Evolutionary conservation across 2,113 vertebrate genomes (phyloP).

Genomic region (Ibidorhyncha struthersii): DNA sequence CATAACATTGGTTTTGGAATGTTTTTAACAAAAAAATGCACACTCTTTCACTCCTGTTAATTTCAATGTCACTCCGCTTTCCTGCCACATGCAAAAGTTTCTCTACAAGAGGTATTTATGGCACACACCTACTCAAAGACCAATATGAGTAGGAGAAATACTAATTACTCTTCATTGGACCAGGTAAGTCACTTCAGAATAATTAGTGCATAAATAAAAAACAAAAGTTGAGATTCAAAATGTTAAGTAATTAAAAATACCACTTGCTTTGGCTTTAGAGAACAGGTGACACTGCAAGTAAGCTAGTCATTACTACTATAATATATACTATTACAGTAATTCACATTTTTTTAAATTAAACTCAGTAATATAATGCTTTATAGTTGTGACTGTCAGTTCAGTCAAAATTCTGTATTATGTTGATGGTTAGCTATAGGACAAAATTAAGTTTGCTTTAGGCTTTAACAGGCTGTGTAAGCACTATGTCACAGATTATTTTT

Average conservation of each 20-base stretch:
- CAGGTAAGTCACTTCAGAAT: not conserved
- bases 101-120: not conserved
- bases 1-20: not conserved
- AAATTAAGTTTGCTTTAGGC: not conserved
- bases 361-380: not conserved
- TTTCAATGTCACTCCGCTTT: not conserved
- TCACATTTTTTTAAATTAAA: not conserved
- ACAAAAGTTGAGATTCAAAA: not conserved
- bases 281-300: not conserved
- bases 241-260: not conserved
- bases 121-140: not conserved
- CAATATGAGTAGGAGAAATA: not conserved
- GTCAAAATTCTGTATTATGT: not conserved
- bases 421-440: not conserved
- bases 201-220: not conserved
- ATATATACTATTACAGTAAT: not conserved
- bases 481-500: not conserved
- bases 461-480: not conserved
- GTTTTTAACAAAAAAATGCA: not conserved
- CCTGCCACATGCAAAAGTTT: not conserved
- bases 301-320: not conserved
- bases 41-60: not conserved
- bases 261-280: not conserved
- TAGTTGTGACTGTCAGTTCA: not conserved
- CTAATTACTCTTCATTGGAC: not conserved